phyloP scores from a whole-genome alignment of 2,113 vertebrate genomes.

The Barnardius zonarius region DNA sequence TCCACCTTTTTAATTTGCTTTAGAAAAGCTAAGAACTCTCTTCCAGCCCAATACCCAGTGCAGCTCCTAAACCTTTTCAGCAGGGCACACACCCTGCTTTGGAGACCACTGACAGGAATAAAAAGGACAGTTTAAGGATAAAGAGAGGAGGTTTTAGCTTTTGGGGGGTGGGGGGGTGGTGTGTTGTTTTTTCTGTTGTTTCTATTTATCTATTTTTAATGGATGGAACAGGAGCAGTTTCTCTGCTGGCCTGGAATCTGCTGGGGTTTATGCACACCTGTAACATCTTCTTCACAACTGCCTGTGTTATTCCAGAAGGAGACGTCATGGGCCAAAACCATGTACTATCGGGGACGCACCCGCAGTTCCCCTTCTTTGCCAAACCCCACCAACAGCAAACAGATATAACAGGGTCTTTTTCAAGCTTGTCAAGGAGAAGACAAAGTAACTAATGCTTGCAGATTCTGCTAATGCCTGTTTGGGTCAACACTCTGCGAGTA shows the following conservation, averaged over 20 bases:
- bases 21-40: not conserved
- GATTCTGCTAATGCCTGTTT: not conserved
- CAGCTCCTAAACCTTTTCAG: not conserved
- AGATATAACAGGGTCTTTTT: not conserved
- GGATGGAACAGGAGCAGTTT: not conserved
- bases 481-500: not conserved
- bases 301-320: not conserved
- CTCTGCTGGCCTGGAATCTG: not conserved
- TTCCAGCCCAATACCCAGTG: not conserved
- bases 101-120: not conserved
- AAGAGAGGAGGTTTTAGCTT: no score
- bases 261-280: not conserved
- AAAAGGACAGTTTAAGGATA: not conserved
- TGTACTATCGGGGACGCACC: accelerated
- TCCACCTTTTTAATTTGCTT: not conserved
- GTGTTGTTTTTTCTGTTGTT: not conserved
- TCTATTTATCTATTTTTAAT: not conserved
- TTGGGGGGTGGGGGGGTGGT: no score
- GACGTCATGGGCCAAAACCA: not conserved
- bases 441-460: not conserved
- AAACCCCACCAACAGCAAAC: not conserved
- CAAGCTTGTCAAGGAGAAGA: not conserved
- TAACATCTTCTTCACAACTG: not conserved
- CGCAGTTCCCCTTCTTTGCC: accelerated
- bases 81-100: not conserved